Conservation (phyloP, 2,888 invertebrate genomes). For the Onchidella celtica region DNA sequence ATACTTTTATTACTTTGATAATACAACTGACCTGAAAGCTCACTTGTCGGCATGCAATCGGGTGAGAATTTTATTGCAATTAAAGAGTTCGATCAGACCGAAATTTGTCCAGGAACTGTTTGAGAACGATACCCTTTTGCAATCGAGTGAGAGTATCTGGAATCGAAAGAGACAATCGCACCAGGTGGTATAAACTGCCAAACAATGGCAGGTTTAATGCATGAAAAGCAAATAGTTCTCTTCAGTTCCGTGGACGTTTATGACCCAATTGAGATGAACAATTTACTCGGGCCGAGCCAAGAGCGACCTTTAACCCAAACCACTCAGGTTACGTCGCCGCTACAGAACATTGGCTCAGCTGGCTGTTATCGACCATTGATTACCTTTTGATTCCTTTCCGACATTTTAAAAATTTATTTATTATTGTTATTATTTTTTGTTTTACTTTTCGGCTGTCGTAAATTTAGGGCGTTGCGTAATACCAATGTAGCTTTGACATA, state of each 20-base stretch:
- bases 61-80: too few species aligned
- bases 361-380: not conserved
- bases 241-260: slow-evolving; percentile 5
- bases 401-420: too few species aligned
- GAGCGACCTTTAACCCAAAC: slow-evolving; percentile 1
- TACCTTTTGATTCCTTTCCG: too few species aligned
- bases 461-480: slow-evolving; percentile 1
- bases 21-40: too few species aligned
- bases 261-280: slow-evolving; percentile 17
- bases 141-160: not conserved
- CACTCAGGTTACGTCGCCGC: not conserved
- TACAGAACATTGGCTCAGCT: too few species aligned
- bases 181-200: not conserved
- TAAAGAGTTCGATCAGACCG: too few species aligned
- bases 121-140: too few species aligned
- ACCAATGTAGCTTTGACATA: slow-evolving; percentile 30
- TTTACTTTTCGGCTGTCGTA: not conserved
- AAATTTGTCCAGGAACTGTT: too few species aligned
- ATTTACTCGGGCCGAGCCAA: slow-evolving; percentile 9
- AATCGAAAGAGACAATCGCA: not conserved
- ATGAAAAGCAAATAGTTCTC: slow-evolving; percentile 27
- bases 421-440: too few species aligned
- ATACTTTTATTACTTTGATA: too few species aligned
- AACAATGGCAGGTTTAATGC: slow-evolving; percentile 20
- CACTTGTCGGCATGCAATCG: too few species aligned